A percentile compares a stretch with the other conserved stretches of the same genome.
These are phyloP conservation scores for Copidosoma floridanum DNA, from an alignment of 1,140 invertebrate species.

Conservation along the genomic window DNA sequence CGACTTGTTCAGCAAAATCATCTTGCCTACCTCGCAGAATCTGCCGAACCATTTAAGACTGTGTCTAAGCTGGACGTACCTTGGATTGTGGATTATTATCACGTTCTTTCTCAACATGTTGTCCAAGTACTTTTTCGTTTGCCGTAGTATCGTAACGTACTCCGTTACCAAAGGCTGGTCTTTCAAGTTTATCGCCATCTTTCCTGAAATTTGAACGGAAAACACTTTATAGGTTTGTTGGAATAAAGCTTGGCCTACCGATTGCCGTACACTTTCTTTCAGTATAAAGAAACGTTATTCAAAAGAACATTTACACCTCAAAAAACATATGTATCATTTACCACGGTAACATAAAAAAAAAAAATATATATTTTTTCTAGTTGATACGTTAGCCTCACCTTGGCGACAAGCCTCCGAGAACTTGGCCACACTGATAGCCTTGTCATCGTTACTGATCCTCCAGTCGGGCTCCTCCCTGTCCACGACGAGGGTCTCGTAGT, in stretches of 20 bases:
- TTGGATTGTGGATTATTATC: conserved; percentile 22
- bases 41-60: conserved; percentile 55
- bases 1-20: conserved; percentile 30
- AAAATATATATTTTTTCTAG: conserved; percentile 1
- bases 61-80: conserved; percentile 31
- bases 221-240: no score
- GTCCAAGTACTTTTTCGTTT: conserved; percentile 47
- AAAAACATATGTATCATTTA: no score
- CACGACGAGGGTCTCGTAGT: conserved; percentile 24
- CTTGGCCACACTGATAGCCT: conserved; percentile 28
- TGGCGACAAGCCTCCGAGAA: conserved; percentile 36
- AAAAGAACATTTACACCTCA: no score
- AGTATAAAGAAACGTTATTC: no score
- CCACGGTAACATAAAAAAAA: not conserved
- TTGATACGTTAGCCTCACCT: conserved; percentile 22
- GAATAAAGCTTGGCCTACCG: no score
- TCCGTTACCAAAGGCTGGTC: conserved; percentile 57
- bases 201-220: conserved; percentile 39
- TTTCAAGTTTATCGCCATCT: conserved; percentile 50
- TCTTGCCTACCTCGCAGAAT: conserved; percentile 46
- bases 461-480: not conserved
- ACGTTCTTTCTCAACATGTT: conserved; percentile 38
- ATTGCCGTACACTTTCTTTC: no score
- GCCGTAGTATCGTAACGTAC: conserved; percentile 48
- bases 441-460: conserved; percentile 3